Conservation (phyloP, 2,113 vertebrate genomes). For the Channa argus region DNA sequence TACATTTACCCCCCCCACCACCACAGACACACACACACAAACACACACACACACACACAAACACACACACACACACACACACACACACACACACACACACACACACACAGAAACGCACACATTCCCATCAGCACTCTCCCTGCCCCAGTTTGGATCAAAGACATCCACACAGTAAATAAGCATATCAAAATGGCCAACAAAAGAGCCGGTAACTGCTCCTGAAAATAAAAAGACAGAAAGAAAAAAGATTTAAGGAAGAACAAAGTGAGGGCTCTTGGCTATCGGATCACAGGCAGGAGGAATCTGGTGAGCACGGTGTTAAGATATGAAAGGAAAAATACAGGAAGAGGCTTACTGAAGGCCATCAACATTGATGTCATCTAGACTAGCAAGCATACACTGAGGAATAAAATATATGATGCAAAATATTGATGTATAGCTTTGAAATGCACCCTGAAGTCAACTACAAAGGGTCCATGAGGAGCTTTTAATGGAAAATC, state of each 20-base stretch:
- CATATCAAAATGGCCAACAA: conserved; percentile 77
- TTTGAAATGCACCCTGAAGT: conserved; percentile 59
- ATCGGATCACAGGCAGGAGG: conserved; percentile 56
- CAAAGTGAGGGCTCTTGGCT: conserved; percentile 65
- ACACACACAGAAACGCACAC: conserved; percentile 10
- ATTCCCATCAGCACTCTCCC: conserved; percentile 13
- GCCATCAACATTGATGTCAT: conserved; percentile 48
- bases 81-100: conserved; percentile 8
- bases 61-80: conserved; percentile 9
- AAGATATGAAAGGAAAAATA: conserved; percentile 46
- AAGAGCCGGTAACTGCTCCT: conserved; percentile 61
- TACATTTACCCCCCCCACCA: conserved; percentile 34
- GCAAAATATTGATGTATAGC: conserved; percentile 36
- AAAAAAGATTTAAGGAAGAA: conserved; percentile 41
- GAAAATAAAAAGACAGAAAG: neutral
- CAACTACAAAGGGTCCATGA: conserved; percentile 35
- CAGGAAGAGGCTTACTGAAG: conserved; percentile 14
- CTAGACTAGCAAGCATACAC: neutral
- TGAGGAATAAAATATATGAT: conserved; percentile 17
- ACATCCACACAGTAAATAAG: conserved; percentile 72
- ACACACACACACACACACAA: conserved; percentile 4
- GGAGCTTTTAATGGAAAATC: conserved; percentile 43
- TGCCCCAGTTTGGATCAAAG: conserved; percentile 67
- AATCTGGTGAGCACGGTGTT: conserved; percentile 28
- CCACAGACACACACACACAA: conserved; percentile 5